phyloP scores from a whole-genome alignment of 2,113 vertebrate genomes.

The Mystacornis crossleyi region DNA sequence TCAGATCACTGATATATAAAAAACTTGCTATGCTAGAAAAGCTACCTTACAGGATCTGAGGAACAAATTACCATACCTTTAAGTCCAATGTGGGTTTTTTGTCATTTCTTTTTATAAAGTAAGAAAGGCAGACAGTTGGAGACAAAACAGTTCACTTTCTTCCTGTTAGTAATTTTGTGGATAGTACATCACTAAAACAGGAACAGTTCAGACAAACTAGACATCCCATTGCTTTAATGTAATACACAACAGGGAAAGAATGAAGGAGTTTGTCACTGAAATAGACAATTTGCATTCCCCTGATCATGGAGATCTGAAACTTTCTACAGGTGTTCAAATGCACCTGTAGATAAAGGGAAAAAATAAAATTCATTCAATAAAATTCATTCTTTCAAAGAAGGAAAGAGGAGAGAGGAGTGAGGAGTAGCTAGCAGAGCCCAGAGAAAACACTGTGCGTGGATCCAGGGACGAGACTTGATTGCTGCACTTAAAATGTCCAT shows the following conservation, averaged over 20 bases:
- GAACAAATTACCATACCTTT: neutral
- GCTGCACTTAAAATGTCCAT: neutral
- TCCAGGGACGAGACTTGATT: neutral
- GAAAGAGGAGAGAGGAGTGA: no score
- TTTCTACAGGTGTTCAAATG: neutral
- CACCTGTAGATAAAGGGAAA: neutral
- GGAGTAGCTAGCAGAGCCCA: neutral
- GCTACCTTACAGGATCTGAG: neutral
- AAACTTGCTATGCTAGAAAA: neutral
- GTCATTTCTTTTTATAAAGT: neutral
- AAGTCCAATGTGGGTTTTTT: neutral
- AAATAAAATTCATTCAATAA: neutral
- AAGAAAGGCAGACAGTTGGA: neutral
- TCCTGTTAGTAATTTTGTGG: neutral
- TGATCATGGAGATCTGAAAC: neutral
- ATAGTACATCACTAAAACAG: neutral
- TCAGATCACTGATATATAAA: neutral
- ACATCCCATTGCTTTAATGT: neutral
- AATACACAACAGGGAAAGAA: neutral
- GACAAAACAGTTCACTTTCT: neutral
- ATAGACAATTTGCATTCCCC: neutral
- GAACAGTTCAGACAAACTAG: neutral
- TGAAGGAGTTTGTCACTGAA: neutral
- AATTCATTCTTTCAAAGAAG: neutral
- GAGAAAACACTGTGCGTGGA: neutral